Evolutionary conservation across 2,888 invertebrate genomes (phyloP), one percentile per base, ranked within the genome.

Genomic region (Neuroscelio doddi): DNA sequence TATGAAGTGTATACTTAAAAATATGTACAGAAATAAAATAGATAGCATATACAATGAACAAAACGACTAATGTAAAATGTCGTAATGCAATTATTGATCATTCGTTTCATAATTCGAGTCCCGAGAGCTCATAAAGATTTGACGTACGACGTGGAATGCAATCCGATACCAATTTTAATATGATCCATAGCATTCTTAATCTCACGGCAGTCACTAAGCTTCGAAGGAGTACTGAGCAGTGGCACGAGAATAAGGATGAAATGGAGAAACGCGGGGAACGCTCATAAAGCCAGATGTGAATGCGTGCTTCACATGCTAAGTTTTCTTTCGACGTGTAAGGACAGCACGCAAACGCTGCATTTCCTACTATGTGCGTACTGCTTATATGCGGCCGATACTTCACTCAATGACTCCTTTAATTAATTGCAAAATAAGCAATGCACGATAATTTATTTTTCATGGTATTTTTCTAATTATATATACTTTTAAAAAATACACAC

Each of bases 231-330:
- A 27, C 29, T 10, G 46, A 34, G 72, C 64, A 68, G 34, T 71
- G 69, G n/a, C 68, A 66, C 59, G 75, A 76, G 79, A 82, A 81
- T 77, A 78, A 80, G 80, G 73, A 77, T 76, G 79, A 79, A 79
- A 80, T 74, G 78, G 76, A 73, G 76, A 80, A 80, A 78, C 75
- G 76, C 77, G 67, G 73, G 73, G 75, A 81, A 76, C 76, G 75
- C 79, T 82, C 82, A 80, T 83, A 82, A 82, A 82, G 80, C 79
- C 77, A 77, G 80, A 82, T 80, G 80, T 78, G 78, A 79, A 79
- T 80, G 80, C 82, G 82, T 83, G 83, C 81, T 76, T 80, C 79
- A 81, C 83, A 83, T 83, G 80, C 81, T 77, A 58, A 66, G 55
- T 55, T 55, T 49, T 55, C 53, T 49, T 56, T 56, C 58, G 53